Conservation (phyloP, 1,140 invertebrate genomes). For the Antheraea pernyi region DNA sequence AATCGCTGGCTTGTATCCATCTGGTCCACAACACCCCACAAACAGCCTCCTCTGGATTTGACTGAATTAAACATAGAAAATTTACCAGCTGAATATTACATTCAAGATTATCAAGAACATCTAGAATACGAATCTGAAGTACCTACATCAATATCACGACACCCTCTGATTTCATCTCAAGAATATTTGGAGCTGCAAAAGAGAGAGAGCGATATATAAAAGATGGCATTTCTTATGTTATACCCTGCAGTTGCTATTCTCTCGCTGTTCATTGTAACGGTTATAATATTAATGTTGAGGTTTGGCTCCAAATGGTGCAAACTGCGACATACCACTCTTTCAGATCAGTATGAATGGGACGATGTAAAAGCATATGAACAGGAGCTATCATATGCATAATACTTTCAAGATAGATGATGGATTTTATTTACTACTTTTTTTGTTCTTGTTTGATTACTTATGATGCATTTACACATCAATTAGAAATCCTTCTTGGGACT, state of each 20-base stretch:
- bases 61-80: conserved; percentile 82
- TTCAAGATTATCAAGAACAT: conserved; percentile 50
- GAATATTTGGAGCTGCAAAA: conserved; percentile 89
- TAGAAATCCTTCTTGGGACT: too few species aligned
- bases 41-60: conserved; percentile 90
- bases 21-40: conserved; percentile 90
- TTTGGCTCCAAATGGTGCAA: conserved; percentile 85
- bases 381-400: conserved; percentile 65
- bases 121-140: conserved; percentile 46
- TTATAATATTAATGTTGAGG: conserved; percentile 87
- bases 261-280: conserved; percentile 85
- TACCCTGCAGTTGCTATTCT: conserved; percentile 87
- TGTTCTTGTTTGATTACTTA: too few species aligned
- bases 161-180: conserved; percentile 68
- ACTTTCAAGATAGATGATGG: background rate
- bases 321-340: conserved; percentile 82
- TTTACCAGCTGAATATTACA: conserved; percentile 57
- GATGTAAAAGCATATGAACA: conserved; percentile 66
- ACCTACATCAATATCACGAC: conserved; percentile 54
- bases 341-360: conserved; percentile 59
- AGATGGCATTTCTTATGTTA: conserved; percentile 85
- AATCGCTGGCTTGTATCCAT: conserved; percentile 91
- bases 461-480: too few species aligned
- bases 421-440: background rate
- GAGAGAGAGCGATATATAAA: conserved; percentile 90